Evolutionary conservation across 2,113 vertebrate species (phyloP), one percentile per base, ranked within the genome.

Genomic region (Cyanoderma ruficeps): DNA sequence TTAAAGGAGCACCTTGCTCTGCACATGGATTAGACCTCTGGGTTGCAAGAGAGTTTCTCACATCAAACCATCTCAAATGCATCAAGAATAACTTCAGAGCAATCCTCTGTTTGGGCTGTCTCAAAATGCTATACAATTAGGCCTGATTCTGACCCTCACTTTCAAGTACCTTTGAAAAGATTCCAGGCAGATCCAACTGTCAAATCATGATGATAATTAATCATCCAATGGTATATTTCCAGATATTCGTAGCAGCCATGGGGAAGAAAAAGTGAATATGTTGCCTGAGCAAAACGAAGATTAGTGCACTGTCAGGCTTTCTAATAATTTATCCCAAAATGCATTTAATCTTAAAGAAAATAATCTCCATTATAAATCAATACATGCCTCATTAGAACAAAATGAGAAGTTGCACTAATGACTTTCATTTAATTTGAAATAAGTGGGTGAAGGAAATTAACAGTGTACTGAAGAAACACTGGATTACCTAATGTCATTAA

Each of bases 401-500:
- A 95, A 44, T 23, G 7, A 94, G 39, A 23, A 42, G 69, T 84
- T 91, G 42, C 49, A 78, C 23, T 81, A 86, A 93, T 78, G 53
- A 67, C 23, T 68, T 85, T 28, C 39, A 77, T 93, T 95, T 96
- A 94, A 93, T 84, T 94, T 94, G 81, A 71, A 87, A 89, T 95
- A 84, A 94, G 60, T 92, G 46, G 35, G 75, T 65, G 37, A 92
- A 87, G 70, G 81, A 94, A 93, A 96, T 92, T 53, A 87, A 95
- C 59, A 72, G 37, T 27, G 15, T 92, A 42, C 37, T 2, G 22
- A 87, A 96, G 39, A 50, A 59, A 64, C 83, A 97, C 61, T 83
- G 75, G 89, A 96, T 97, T 94, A 86, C 56, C 31, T 65, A 18
- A 65, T 61, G 52, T 79, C 87, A 95, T 86, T 95, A 94, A 97